Evolutionary conservation across 2,797 vertebrate genomes (phyloP), one percentile per base, ranked within the genome.

Genomic region (Phoebastria nigripes): DNA sequence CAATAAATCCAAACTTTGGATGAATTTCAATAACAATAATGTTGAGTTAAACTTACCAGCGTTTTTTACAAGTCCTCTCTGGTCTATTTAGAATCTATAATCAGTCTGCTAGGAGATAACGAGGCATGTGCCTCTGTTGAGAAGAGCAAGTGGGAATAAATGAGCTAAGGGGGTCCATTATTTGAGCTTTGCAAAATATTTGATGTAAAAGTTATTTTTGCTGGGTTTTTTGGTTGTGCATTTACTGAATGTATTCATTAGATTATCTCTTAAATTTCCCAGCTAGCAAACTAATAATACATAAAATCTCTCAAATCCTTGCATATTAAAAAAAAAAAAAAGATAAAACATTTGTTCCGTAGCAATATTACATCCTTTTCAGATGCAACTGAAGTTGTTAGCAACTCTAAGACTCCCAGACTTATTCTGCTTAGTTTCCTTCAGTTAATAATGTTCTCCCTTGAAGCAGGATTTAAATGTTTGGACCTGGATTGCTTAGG

Each of bases 71-170:
- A 86, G 94, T 84, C 69, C 87, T 95, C 82, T 90, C 76, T 93
- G 90, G 79, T 96, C 94, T 97, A 72, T 96, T 97, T 96, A 88
- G 67, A 92, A 92, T 96, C 93, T 97, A 44, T 94, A 95, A 94
- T 90, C 84, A 82, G 89, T 70, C 58, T 94, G 87, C 58, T 84
- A 61, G 0, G 11, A 90, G 90, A 76, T 92, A 97, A 93, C 10
- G 1, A 83, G 82, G 65, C 33, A 1, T 37, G 81, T 89, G 80
- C 62, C 55, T 93, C 86, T 93, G 73, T 89, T 70, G 85, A 79
- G 59, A 61, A 62, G 54, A 90, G 62, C 77, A 81, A 92, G 76
- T 44, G n/a, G 72, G 70, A 93, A 93, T 95, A 91, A 89, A 93
- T 96, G 82, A 88, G 54, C 66, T 78, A 63, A 91, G 56, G 56